Conservation (phyloP, 2,113 vertebrate genomes). For the Symphodus melops region DNA sequence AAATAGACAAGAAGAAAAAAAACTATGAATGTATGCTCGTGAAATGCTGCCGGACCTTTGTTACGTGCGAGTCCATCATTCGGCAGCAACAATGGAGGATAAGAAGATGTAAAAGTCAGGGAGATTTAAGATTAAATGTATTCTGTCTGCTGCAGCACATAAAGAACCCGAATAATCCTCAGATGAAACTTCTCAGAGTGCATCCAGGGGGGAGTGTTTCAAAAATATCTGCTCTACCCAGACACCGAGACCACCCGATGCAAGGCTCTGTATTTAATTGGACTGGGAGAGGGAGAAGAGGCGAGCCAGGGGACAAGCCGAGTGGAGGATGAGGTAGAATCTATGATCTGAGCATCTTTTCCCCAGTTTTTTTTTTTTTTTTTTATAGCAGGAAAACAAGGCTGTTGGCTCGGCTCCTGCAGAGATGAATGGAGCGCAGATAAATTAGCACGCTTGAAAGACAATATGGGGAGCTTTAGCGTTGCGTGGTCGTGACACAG, state of each 20-base stretch:
- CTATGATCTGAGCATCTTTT: conserved; percentile 64
- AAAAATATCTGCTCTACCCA: conserved; percentile 66
- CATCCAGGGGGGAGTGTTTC: conserved; percentile 41
- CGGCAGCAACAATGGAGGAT: conserved; percentile 18
- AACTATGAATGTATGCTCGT: conserved; percentile 5
- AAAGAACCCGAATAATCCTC: conserved; percentile 56
- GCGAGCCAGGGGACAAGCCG: conserved; percentile 57
- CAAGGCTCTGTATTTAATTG: conserved; percentile 71
- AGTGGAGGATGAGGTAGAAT: conserved; percentile 63
- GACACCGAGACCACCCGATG: conserved; percentile 48
- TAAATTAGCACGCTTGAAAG: conserved; percentile 63
- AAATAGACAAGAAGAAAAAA: background rate
- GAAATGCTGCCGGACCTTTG: conserved; percentile 32
- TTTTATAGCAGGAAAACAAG: conserved; percentile 55
- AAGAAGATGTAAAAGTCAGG: conserved; percentile 11
- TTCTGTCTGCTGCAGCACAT: conserved; percentile 56
- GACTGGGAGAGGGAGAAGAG: conserved; percentile 55
- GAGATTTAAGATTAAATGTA: conserved; percentile 39
- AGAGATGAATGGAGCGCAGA: conserved; percentile 50
- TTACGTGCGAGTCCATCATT: conserved; percentile 12
- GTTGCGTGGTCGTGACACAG: conserved; percentile 29
- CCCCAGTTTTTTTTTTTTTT: background rate
- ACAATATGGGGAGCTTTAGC: conserved; percentile 40
- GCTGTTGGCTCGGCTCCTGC: conserved; percentile 51
- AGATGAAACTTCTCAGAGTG: conserved; percentile 51